Conservation (phyloP, 2,797 vertebrate species). For the Oryzias dopingdopingensis region DNA sequence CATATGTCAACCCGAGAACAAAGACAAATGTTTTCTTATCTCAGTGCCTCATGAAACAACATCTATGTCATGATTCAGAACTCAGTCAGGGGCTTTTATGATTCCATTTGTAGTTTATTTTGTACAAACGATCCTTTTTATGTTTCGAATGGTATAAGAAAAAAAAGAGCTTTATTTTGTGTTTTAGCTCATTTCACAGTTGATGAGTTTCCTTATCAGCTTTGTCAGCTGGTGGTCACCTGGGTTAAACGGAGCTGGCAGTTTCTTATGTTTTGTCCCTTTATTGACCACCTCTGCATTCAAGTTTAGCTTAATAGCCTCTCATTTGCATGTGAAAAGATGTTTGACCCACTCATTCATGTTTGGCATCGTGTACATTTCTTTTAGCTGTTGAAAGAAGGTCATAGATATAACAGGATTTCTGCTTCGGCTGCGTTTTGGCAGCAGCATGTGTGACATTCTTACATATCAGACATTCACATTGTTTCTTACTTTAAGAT, state of each 20-base stretch:
- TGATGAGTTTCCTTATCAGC: not conserved
- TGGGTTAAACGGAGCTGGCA: not conserved
- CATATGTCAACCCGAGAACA: conserved; percentile 40
- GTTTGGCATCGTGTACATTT: not conserved
- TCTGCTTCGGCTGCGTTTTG: conserved; percentile 82
- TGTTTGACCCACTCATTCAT: not conserved
- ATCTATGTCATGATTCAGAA: conserved; percentile 12
- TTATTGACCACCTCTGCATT: not conserved
- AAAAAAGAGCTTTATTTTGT: conserved; percentile 18
- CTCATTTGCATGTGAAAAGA: no score
- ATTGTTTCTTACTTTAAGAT: no score
- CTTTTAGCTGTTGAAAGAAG: conserved; percentile 48
- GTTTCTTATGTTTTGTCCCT: not conserved
- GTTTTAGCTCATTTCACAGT: conserved; percentile 77
- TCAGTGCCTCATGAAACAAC: conserved; percentile 19
- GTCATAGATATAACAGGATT: conserved; percentile 76
- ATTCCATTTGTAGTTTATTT: conserved; percentile 18
- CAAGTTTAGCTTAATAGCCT: no score
- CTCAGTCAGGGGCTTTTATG: conserved; percentile 4
- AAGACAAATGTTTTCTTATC: conserved; percentile 24
- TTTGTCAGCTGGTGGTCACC: not conserved
- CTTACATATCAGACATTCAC: conserved; percentile 85
- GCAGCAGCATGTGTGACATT: conserved; percentile 79
- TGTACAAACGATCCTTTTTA: conserved; percentile 16
- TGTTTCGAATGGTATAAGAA: conserved; percentile 8